These are phyloP conservation scores for Zaprionus gabonicus DNA, from an alignment of 1,140 invertebrate species.

Conservation along the genomic window DNA sequence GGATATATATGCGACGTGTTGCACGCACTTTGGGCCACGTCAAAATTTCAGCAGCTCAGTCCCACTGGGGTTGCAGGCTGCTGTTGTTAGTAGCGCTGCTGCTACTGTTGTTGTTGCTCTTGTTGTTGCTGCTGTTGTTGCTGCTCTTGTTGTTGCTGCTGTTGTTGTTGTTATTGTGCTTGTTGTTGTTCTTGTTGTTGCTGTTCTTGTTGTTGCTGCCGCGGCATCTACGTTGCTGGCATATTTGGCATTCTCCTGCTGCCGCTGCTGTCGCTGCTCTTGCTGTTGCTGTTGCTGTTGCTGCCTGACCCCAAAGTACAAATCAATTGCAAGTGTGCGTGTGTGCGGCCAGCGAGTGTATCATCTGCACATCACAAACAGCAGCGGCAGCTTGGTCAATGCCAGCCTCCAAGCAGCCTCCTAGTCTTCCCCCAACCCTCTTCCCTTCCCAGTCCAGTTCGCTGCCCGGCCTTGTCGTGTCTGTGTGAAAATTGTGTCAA, in stretches of 20 bases:
- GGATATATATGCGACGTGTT: no score
- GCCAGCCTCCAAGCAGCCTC: slow-evolving; percentile 17
- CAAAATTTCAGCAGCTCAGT: no score
- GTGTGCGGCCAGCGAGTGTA: slow-evolving; percentile 14
- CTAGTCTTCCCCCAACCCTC: background rate
- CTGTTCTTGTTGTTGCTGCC: slow-evolving; percentile 24
- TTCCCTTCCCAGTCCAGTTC: background rate
- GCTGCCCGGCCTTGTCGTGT: slow-evolving; percentile 53
- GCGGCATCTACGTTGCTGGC: slow-evolving; percentile 51
- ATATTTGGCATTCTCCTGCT: slow-evolving; percentile 64
- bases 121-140: background rate
- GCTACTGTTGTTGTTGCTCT: background rate
- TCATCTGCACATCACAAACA: slow-evolving; percentile 27
- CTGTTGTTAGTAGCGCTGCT: no score
- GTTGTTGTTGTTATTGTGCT: no score
- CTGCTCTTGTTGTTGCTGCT: no score
- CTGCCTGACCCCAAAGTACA: slow-evolving; percentile 79
- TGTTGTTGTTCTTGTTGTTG: background rate
- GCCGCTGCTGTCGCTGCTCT: background rate
- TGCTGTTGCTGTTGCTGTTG: slow-evolving; percentile 36
- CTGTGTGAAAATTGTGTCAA: slow-evolving; percentile 78
- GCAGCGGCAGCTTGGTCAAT: slow-evolving; percentile 41
- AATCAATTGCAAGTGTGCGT: slow-evolving; percentile 73
- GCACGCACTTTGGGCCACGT: no score
- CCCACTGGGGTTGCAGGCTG: no score